phyloP scores from a whole-genome alignment of 2,797 vertebrate genomes.

The Mus spretus region DNA sequence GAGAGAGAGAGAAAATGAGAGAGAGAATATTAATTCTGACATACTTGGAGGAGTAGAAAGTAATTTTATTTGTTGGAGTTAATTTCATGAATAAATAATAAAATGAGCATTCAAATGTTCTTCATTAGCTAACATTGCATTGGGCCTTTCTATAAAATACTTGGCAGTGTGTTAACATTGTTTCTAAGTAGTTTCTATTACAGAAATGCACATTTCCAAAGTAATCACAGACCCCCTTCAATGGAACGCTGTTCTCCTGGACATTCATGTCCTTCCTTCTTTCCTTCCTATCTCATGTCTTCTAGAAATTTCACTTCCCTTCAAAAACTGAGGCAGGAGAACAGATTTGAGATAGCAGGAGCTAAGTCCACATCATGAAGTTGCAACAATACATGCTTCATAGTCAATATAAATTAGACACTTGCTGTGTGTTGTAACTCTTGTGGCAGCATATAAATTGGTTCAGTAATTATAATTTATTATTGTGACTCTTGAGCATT shows the following conservation, averaged over 20 bases:
- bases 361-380: not conserved
- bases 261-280: not conserved
- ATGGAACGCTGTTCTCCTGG: not conserved
- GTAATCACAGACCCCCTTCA: not conserved
- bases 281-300: not conserved
- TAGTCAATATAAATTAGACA: not conserved
- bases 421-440: not conserved
- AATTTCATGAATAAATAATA: not conserved
- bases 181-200: not conserved
- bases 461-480: too few relatives aligned
- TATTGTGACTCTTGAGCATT: not conserved
- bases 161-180: not conserved
- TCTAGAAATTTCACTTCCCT: not conserved
- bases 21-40: not conserved
- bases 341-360: not conserved
- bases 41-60: not conserved
- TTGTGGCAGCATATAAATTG: not conserved
- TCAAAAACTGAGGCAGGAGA: not conserved
- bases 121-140: not conserved
- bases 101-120: not conserved
- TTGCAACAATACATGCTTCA: not conserved
- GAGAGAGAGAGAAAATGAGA: not conserved
- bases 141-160: not conserved
- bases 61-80: not conserved
- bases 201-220: not conserved